phyloP scores from a whole-genome alignment of 2,888 invertebrate genomes.

The Patella depressa region DNA sequence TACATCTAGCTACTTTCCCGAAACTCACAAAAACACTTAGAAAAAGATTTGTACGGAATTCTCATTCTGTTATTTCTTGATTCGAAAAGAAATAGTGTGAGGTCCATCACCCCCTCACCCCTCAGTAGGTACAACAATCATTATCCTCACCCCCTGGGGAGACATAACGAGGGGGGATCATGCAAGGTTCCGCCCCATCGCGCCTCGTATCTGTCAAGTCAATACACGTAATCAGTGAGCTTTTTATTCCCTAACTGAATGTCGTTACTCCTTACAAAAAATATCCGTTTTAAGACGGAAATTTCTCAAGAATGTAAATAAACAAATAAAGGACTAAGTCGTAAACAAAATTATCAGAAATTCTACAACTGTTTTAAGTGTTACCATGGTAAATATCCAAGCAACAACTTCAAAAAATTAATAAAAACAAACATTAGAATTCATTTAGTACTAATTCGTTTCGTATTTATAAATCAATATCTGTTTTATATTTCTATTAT shows the following conservation, averaged over 20 bases:
- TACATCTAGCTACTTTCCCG: neutral
- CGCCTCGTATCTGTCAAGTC: neutral
- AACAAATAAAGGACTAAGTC: neutral
- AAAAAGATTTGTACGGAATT: conserved; percentile 7
- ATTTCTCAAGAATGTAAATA: neutral
- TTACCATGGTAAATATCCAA: no score
- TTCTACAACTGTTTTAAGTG: no score
- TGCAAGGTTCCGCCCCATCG: neutral
- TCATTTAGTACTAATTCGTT: no score
- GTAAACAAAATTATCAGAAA: no score
- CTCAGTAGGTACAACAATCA: conserved; percentile 15
- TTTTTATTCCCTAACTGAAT: neutral
- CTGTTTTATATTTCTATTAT: no score
- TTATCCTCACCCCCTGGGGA: conserved; percentile 13
- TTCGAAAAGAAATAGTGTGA: conserved; percentile 14
- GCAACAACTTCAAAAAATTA: no score
- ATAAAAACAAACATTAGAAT: no score
- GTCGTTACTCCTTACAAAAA: neutral
- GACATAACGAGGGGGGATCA: conserved; percentile 5
- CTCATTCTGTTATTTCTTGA: neutral
- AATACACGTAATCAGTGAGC: no score
- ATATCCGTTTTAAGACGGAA: neutral
- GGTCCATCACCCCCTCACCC: conserved; percentile 22
- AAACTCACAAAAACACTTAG: conserved; percentile 12
- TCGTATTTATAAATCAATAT: no score